Evolutionary conservation across 2,113 vertebrate genomes (phyloP).

Genomic region (Tricholaema leucomelas): DNA sequence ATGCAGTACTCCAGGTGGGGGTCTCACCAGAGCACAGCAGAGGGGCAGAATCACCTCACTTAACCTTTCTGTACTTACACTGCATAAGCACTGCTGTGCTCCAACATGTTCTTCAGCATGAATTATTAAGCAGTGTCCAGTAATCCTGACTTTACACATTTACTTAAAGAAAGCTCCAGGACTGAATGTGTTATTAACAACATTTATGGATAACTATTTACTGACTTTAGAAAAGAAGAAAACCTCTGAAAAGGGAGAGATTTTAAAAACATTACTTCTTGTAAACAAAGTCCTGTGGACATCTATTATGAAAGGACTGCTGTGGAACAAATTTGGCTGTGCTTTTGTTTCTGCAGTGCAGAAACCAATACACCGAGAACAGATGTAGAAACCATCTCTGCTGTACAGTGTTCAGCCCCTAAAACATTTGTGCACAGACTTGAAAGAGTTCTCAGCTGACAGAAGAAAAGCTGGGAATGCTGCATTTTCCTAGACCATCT

Average conservation of each 20-base stretch:
- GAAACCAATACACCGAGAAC: not conserved
- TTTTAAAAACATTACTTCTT: not conserved
- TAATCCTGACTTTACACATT: not conserved
- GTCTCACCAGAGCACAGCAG: no score
- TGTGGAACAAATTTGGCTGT: accelerated
- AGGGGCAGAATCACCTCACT: no score
- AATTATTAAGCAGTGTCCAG: not conserved
- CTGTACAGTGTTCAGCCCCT: not conserved
- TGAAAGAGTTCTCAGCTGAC: not conserved
- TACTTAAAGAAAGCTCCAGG: not conserved
- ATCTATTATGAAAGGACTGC: no score
- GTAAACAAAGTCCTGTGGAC: not conserved
- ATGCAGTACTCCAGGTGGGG: no score
- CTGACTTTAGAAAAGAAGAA: not conserved
- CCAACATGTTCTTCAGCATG: accelerated
- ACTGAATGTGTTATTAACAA: not conserved
- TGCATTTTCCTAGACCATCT: not conserved
- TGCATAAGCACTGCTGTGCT: not conserved
- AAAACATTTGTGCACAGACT: not conserved
- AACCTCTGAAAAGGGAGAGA: not conserved
- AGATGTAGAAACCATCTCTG: not conserved
- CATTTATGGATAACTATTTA: not conserved
- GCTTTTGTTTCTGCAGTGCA: not conserved
- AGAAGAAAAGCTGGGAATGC: not conserved
- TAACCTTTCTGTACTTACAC: not conserved